Conservation (phyloP, 2,797 vertebrate genomes). For the Argya squamiceps region DNA sequence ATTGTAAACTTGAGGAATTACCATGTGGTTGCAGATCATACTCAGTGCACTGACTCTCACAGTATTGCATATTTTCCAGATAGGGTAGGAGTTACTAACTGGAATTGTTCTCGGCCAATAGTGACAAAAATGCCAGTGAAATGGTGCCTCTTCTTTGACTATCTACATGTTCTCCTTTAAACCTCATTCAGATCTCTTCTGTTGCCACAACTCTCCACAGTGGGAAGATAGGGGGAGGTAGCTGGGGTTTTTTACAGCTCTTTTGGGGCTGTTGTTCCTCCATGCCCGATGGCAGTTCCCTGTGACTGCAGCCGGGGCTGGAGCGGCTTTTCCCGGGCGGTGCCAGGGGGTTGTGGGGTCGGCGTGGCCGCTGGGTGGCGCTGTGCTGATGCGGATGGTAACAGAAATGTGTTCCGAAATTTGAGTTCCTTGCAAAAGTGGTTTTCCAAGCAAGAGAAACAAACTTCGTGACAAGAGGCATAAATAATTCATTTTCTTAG, state of each 20-base stretch:
- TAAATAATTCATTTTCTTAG: neutral
- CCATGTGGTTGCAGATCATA: neutral
- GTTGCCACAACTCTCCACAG: neutral
- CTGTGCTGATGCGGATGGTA: neutral
- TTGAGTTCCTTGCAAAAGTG: neutral
- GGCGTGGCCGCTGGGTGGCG: neutral
- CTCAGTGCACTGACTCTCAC: neutral
- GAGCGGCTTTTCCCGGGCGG: neutral
- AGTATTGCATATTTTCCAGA: neutral
- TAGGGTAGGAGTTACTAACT: neutral
- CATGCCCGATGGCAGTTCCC: accelerated
- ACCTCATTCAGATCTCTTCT: neutral
- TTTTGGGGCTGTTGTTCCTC: neutral
- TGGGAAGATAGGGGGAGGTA: neutral
- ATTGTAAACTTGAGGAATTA: neutral
- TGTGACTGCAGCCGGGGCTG: neutral
- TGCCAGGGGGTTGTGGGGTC: neutral
- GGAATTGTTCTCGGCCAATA: neutral
- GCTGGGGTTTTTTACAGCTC: neutral
- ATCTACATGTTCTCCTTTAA: neutral
- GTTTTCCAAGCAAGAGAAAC: neutral
- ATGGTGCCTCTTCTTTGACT: neutral
- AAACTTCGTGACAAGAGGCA: neutral
- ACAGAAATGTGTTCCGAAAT: neutral
- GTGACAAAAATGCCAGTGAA: neutral